Percentiles rank a stretch among this genome's conserved stretches.
phyloP scores from a whole-genome alignment of 2,888 invertebrate genomes.

The Tubulanus polymorphus region DNA sequence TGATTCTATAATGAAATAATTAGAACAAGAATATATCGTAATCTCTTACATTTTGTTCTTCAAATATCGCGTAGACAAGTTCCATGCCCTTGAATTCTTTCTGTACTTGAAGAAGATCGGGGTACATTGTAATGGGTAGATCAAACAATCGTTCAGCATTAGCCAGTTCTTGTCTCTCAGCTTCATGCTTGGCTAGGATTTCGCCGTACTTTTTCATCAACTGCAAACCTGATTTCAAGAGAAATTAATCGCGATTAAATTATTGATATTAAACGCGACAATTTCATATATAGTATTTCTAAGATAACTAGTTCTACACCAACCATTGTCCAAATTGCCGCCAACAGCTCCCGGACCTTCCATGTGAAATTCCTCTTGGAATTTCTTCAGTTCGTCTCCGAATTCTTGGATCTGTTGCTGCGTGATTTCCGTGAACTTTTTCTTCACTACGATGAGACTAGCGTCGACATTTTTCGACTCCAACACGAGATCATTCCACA shows the following conservation, averaged over 20 bases:
- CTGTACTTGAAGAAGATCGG: conserved; percentile 61
- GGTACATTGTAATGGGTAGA: conserved; percentile 78
- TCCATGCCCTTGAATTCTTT: conserved; percentile 62
- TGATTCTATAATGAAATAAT: conserved; percentile 5
- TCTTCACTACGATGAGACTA: conserved; percentile 66
- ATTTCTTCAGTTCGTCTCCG: conserved; percentile 61
- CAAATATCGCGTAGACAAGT: conserved; percentile 71
- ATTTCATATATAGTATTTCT: conserved; percentile 7
- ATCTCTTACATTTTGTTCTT: conserved; percentile 63
- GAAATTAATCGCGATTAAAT: background rate
- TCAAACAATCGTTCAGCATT: conserved; percentile 84
- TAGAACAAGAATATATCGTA: background rate
- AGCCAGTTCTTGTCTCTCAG: conserved; percentile 61
- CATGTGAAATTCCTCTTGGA: conserved; percentile 68
- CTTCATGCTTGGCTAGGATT: conserved; percentile 67
- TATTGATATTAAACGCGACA: background rate
- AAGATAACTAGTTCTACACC: conserved; percentile 30
- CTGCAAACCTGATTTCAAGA: conserved; percentile 45
- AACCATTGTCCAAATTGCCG: conserved; percentile 71
- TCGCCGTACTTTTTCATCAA: conserved; percentile 61
- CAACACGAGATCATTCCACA: conserved; percentile 51
- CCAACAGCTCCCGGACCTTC: conserved; percentile 80
- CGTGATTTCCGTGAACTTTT: conserved; percentile 78
- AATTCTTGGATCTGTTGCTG: conserved; percentile 71
- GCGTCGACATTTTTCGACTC: conserved; percentile 54